These are phyloP conservation scores for Patella vulgata DNA, from an alignment of 1,140 invertebrate species.

Conservation along the genomic window DNA sequence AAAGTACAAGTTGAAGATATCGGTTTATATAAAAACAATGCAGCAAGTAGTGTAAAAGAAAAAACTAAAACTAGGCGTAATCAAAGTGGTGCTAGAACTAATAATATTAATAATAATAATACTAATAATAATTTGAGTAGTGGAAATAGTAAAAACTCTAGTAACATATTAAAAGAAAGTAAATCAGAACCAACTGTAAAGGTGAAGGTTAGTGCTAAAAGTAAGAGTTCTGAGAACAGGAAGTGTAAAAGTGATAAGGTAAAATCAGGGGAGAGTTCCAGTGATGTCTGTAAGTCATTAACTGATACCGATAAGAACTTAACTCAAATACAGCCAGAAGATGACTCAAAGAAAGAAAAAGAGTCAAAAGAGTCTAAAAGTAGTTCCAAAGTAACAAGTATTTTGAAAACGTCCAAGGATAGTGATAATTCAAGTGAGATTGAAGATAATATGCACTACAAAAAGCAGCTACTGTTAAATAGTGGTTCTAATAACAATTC, in stretches of 20 bases:
- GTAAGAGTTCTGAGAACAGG: constrained; percentile 8
- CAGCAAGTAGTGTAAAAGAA: not conserved
- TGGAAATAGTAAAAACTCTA: constrained; percentile 3
- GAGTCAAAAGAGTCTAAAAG: constrained; percentile 9
- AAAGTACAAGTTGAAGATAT: constrained; percentile 1
- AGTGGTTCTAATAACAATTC: constrained; percentile 59
- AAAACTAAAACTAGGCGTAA: not conserved
- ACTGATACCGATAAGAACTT: not conserved
- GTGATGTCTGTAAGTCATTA: not conserved
- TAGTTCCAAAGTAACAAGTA: constrained; percentile 12
- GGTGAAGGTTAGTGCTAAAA: not conserved
- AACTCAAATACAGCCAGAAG: not conserved
- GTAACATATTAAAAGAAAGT: not conserved
- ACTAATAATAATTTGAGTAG: not conserved
- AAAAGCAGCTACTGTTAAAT: constrained; percentile 59
- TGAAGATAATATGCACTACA: constrained; percentile 64
- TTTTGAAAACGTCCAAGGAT: too few relatives aligned
- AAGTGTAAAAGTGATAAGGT: constrained; percentile 13
- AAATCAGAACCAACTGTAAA: constrained; percentile 4
- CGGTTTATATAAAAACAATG: not conserved
- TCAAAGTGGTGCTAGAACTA: not conserved
- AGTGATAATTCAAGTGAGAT: not conserved
- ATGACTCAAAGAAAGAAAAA: not conserved
- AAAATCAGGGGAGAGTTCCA: not conserved
- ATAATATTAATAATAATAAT: constrained; percentile 4